Conservation (phyloP, 2,888 invertebrate genomes). For the Acrobasis repandana region DNA sequence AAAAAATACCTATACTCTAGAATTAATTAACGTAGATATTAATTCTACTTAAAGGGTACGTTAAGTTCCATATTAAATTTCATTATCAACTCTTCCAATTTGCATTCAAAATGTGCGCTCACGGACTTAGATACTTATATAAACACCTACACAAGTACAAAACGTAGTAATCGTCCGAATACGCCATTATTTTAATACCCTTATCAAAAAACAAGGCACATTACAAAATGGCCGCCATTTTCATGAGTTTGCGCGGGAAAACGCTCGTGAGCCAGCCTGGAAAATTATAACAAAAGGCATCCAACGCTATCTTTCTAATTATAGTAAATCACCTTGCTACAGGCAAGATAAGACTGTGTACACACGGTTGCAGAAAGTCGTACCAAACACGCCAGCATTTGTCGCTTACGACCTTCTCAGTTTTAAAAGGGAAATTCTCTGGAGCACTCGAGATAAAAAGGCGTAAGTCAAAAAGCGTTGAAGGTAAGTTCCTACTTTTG, state of each 20-base stretch:
- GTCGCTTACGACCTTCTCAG: constrained; percentile 61
- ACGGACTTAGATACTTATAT: constrained; percentile 67
- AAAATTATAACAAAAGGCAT: constrained; percentile 83
- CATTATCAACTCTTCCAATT: constrained; percentile 72
- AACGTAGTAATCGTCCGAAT: constrained; percentile 66
- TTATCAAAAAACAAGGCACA: constrained; percentile 83
- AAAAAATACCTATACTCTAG: constrained; percentile 2
- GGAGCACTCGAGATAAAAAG: constrained; percentile 41
- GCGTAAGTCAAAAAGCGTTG: constrained; percentile 46
- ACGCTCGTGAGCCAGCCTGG: constrained; percentile 76
- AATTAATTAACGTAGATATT: constrained; percentile 20
- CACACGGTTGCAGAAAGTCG: constrained; percentile 60
- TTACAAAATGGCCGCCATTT: constrained; percentile 81
- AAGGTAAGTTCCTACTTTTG: constrained; percentile 51
- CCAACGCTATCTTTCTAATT: constrained; percentile 84
- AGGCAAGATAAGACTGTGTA: constrained; percentile 77
- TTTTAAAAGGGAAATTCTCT: constrained; percentile 49
- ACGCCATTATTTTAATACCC: constrained; percentile 79
- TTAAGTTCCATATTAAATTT: constrained; percentile 59
- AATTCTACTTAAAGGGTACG: constrained; percentile 1
- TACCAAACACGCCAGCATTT: constrained; percentile 51
- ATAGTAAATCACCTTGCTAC: constrained; percentile 83
- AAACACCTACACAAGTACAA: constrained; percentile 65
- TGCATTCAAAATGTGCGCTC: constrained; percentile 75
- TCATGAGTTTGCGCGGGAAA: constrained; percentile 80